phyloP scores from a whole-genome alignment of 2,797 vertebrate genomes.

The Alcedo quadribrachys region DNA sequence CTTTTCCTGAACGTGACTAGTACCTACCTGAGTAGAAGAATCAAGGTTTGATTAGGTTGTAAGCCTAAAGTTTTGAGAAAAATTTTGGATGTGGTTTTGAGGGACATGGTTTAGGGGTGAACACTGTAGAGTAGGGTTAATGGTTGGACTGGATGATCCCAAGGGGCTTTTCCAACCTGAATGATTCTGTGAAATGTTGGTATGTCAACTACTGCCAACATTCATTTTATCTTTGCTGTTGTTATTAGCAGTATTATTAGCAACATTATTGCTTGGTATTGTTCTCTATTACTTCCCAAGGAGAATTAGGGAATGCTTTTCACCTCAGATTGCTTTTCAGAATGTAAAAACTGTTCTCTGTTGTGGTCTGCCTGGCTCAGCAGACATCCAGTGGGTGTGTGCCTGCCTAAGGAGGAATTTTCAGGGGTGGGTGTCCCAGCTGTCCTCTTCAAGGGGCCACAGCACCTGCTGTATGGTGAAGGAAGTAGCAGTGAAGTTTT shows the following conservation, averaged over 20 bases:
- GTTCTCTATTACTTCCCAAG: not conserved
- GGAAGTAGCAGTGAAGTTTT: not conserved
- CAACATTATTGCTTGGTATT: not conserved
- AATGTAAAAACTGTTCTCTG: not conserved
- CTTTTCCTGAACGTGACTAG: not conserved
- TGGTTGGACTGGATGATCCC: too few relatives aligned
- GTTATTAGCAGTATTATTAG: not conserved
- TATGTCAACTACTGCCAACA: not conserved
- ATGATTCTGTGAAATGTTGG: not conserved
- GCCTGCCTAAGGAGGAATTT: not conserved
- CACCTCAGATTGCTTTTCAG: not conserved
- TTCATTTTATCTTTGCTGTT: fast-evolving
- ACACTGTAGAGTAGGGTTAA: too few relatives aligned
- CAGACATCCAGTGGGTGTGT: fast-evolving
- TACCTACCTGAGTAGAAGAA: not conserved
- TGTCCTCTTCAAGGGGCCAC: not conserved
- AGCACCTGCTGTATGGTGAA: not conserved
- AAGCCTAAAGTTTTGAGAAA: not conserved
- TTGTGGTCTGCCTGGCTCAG: not conserved
- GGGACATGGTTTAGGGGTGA: too few relatives aligned
- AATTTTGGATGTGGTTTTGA: not conserved
- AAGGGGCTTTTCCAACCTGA: too few relatives aligned
- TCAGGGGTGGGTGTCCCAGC: not conserved
- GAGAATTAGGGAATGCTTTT: not conserved
- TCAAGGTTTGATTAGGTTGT: not conserved